Evolutionary conservation across 2,888 invertebrate species (phyloP).

Genomic region (Dorcus parallelipipedus): DNA sequence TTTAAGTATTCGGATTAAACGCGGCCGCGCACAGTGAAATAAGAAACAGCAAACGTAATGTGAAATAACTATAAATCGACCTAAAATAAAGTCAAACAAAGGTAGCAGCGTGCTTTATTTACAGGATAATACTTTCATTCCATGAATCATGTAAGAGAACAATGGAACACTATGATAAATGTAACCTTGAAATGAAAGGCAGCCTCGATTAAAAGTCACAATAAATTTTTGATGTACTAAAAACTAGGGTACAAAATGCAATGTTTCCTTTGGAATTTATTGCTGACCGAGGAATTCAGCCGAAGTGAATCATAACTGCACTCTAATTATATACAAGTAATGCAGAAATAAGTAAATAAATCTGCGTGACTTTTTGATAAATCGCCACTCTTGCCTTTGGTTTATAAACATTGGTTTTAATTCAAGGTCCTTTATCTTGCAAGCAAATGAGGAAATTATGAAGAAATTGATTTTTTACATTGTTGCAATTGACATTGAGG

Average conservation of each 20-base stretch:
- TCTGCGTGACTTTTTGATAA: neutral
- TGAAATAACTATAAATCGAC: slow-evolving; percentile 1
- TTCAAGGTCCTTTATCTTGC: neutral
- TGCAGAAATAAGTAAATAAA: too few relatives aligned
- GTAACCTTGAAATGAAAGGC: slow-evolving; percentile 6
- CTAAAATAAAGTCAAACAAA: slow-evolving; percentile 2
- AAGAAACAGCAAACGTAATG: neutral
- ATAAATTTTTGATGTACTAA: slow-evolving; percentile 7
- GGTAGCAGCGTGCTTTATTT: neutral
- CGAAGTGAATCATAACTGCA: too few relatives aligned
- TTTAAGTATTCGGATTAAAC: too few relatives aligned
- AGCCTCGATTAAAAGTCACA: slow-evolving; percentile 6
- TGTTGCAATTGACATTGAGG: too few relatives aligned
- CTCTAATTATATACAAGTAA: too few relatives aligned
- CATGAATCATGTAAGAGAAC: slow-evolving; percentile 2
- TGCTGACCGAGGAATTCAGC: neutral
- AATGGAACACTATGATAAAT: slow-evolving; percentile 1
- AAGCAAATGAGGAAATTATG: too few relatives aligned
- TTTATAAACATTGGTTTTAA: neutral
- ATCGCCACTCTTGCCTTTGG: neutral
- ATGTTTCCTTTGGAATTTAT: slow-evolving; percentile 5
- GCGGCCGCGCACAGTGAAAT: neutral
- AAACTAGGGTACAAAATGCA: slow-evolving; percentile 5
- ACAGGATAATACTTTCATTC: neutral
- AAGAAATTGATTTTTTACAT: too few relatives aligned